Evolutionary conservation across 2,888 invertebrate genomes (phyloP), one percentile per base, ranked within the genome.

Genomic region (Sarcophaga caerulescens): DNA sequence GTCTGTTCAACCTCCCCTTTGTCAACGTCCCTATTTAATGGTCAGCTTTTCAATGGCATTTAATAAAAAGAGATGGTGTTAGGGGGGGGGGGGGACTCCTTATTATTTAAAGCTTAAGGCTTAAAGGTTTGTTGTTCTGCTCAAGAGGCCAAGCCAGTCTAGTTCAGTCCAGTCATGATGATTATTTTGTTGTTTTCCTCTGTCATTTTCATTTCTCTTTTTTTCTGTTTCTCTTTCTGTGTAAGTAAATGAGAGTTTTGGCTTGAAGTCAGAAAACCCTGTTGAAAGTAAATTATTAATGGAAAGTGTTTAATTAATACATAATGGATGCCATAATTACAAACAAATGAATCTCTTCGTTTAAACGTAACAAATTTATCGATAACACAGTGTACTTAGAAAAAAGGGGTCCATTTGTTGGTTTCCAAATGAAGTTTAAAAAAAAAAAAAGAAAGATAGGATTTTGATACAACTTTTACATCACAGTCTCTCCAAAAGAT

Each of bases 51-150:
- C 73, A 59, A 57, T 68, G 68, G 11, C 52, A 17, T 57, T 83
- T 70, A 21, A 57, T 62, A 60, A 35, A 35, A 35, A 10, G 2
- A 35, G 8, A 35, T 35, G 8, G 35, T 35, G 4, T n/a, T n/a
- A 3, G 6, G 35, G 8, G 8, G 35, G 2, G 8, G 35, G 10
- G 35, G 3, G 35, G 1, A 35, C 10, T 2, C 35, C 35, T 35
- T 35, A 35, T 77, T 82, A 71, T 77, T 63, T 66, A 59, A 63
- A 73, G 68, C 35, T 73, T 66, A 35, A 68, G 25, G 76, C 66
- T 71, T 23, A 21, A 23, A 44, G 60, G 52, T 68, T 59, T 12
- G 25, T 45, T 8, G 35, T 35, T 35, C 8, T 35, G 2, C 35
- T 35, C 35, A 35, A 35, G 35, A 17, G 35, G 71, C 59, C 71